Evolutionary conservation across 2,113 vertebrate genomes (phyloP).

Genomic region (Chionomys nivalis): DNA sequence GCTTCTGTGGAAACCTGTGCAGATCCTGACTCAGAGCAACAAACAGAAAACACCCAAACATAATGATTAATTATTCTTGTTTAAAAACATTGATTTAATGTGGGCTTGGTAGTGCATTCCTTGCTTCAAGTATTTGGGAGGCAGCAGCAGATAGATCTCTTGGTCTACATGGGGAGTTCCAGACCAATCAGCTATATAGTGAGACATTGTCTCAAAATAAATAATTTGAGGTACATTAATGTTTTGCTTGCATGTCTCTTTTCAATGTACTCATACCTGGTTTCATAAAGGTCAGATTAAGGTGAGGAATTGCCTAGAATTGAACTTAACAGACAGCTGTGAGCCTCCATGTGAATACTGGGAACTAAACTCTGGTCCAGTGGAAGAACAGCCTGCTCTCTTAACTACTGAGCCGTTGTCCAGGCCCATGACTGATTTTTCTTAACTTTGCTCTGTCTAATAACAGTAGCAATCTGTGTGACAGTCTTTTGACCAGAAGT

Average conservation of each 20-base stretch:
- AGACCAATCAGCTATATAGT: background rate
- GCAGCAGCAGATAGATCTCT: background rate
- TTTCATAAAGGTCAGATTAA: background rate
- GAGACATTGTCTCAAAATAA: background rate
- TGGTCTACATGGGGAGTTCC: background rate
- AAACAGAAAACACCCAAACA: background rate
- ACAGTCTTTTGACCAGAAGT: background rate
- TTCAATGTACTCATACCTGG: background rate
- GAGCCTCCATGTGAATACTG: background rate
- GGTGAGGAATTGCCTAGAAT: background rate
- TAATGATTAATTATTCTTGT: background rate
- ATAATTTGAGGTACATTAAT: background rate
- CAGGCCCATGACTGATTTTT: background rate
- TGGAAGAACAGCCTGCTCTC: background rate
- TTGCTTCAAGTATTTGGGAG: background rate
- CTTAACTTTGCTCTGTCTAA: background rate
- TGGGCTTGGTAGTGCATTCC: background rate
- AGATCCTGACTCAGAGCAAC: background rate
- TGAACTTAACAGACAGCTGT: background rate
- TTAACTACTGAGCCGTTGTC: background rate
- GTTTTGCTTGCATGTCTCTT: background rate
- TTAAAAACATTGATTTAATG: background rate
- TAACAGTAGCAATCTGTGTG: background rate
- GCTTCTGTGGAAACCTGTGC: background rate
- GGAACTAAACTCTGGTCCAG: background rate